Evolutionary conservation across 1,140 invertebrate species (phyloP), one percentile per base, ranked within the genome.

Genomic region (Papilio machaon): DNA sequence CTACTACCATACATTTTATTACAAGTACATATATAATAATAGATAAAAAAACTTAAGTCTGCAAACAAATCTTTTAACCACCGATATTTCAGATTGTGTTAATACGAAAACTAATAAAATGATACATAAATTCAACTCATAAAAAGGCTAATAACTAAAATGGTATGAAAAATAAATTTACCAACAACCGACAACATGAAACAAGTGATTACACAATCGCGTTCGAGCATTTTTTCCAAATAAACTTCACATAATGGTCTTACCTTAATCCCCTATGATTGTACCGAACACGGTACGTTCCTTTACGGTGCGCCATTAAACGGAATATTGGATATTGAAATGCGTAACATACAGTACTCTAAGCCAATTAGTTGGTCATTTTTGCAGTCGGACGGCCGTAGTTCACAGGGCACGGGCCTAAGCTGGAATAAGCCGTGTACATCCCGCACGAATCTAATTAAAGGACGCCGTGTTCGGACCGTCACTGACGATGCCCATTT

Each of bases 291-390:
- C 82, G 49, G 67, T 83, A 82, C 52, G 52, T 75, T 82, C 84
- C 87, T 89, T 91, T 88, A 86, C 86, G 82, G 87, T 87, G 85
- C 83, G 88, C 89, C 88, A 91, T 91, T 92, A 87, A 91, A 88
- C 85, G 83, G 88, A 87, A 91, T 92, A 93, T 93, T 91, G 89
- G 90, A 93, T 92, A 94, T 91, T 89, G 88, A 90, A 91, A 92
- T 88, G 87, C 87, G 89, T 91, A 87, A 88, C 88, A 86, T 85
- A 90, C 88, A 88, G 89, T 90, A 90, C 91, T 89, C 90, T 94
- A 94, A 94, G 92, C 92, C 93, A 93, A 94, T 94, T 94, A 94
- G 92, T 88, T 91, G 90, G 89, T 92, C 90, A 94, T 94, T 94
- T 94, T 94, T 94, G 92, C 90, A 91, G 87, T 90, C 87, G 90